These are phyloP conservation scores for Nesidiocoris tenuis DNA, from an alignment of 2,888 invertebrate species.

Conservation along the genomic window DNA sequence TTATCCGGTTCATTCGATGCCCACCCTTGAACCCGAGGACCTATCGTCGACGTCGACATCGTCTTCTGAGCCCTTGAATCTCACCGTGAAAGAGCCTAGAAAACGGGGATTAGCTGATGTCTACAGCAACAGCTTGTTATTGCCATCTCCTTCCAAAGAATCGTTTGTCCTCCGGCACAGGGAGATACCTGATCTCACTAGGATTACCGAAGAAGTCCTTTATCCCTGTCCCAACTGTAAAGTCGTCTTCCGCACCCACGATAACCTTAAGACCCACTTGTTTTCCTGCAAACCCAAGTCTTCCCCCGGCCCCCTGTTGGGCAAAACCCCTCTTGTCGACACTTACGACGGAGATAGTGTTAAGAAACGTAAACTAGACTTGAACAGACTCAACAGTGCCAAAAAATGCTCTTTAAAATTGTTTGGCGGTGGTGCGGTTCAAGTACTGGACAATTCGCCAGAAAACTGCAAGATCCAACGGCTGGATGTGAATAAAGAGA, in stretches of 20 bases:
- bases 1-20: slow-evolving; percentile 28
- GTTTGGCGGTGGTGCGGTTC: slow-evolving; percentile 78
- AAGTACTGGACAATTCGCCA: slow-evolving; percentile 64
- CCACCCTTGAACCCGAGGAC: slow-evolving; percentile 37
- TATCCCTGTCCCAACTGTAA: slow-evolving; percentile 69
- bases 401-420: slow-evolving; percentile 58
- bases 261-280: slow-evolving; percentile 77
- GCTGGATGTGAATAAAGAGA: slow-evolving; percentile 63
- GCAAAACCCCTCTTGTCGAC: slow-evolving; percentile 78
- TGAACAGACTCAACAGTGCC: slow-evolving; percentile 40
- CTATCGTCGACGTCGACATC: slow-evolving; percentile 51
- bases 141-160: slow-evolving; percentile 54
- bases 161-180: slow-evolving; percentile 65
- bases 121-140: neutral
- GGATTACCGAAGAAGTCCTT: slow-evolving; percentile 38
- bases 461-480: slow-evolving; percentile 65
- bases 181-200: slow-evolving; percentile 40
- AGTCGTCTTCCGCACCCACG: slow-evolving; percentile 74
- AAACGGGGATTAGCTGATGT: slow-evolving; percentile 55
- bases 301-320: slow-evolving; percentile 79
- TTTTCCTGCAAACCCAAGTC: slow-evolving; percentile 72
- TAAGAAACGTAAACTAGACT: slow-evolving; percentile 47
- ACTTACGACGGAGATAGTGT: slow-evolving; percentile 36
- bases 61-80: slow-evolving; percentile 47
- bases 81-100: slow-evolving; percentile 45